These are phyloP conservation scores for Reinhardtius hippoglossoides DNA, from an alignment of 2,113 vertebrate genomes.

Conservation along the genomic window DNA sequence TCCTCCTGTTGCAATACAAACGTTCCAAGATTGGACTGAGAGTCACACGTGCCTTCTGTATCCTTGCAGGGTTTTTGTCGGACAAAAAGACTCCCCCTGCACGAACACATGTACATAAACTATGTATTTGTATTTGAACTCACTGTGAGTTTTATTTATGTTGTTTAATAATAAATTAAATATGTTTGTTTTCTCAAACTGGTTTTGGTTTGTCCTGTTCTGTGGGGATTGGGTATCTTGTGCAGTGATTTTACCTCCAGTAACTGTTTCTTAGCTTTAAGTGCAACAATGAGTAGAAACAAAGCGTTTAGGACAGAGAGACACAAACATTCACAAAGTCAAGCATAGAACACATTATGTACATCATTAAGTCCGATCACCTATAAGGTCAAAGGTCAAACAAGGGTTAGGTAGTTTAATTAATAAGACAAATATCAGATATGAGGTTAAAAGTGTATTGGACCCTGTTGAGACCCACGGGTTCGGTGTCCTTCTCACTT, in stretches of 20 bases:
- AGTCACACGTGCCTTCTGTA: conserved; percentile 61
- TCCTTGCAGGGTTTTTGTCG: conserved; percentile 30
- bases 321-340: background rate
- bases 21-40: conserved; percentile 33
- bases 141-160: conserved; percentile 84
- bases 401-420: background rate
- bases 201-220: background rate
- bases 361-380: background rate
- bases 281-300: too few species aligned
- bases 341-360: background rate
- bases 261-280: background rate
- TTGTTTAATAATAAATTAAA: conserved; percentile 87
- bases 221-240: fast-evolving
- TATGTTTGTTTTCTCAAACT: conserved; percentile 68
- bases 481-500: background rate
- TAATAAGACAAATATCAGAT: background rate
- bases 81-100: conserved; percentile 20
- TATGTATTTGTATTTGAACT: conserved; percentile 81
- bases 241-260: background rate
- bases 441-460: background rate
- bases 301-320: background rate
- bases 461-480: too few species aligned
- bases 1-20: conserved; percentile 56
- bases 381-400: conserved; percentile 17
- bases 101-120: conserved; percentile 78